These are phyloP conservation scores for Coenobita brevimanus DNA, from an alignment of 1,140 invertebrate species.

Conservation along the genomic window DNA sequence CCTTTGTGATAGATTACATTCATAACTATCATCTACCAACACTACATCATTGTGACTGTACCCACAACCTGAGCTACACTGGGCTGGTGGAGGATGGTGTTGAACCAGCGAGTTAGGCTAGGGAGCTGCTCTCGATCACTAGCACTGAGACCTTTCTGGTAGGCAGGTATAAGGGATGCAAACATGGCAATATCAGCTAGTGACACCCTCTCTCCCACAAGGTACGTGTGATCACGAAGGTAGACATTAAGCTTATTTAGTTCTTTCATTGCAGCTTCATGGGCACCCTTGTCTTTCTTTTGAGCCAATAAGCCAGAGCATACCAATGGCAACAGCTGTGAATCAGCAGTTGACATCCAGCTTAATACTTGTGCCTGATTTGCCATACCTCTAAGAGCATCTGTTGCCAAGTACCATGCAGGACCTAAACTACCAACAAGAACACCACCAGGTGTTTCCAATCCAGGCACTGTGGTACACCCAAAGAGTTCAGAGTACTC, in stretches of 20 bases:
- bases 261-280: conserved; percentile 74
- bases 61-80: conserved; percentile 73
- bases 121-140: conserved; percentile 35
- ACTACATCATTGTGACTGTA: conserved; percentile 23
- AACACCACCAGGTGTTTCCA: conserved; percentile 41
- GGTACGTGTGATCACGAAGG: conserved; percentile 76
- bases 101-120: conserved; percentile 75
- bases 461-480: not conserved
- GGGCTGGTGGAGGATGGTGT: conserved; percentile 77
- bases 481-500: conserved; percentile 67
- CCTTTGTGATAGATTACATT: too few species aligned
- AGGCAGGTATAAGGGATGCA: conserved; percentile 75
- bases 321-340: conserved; percentile 71
- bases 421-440: conserved; percentile 71
- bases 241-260: conserved; percentile 74
- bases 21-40: too few species aligned
- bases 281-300: conserved; percentile 73
- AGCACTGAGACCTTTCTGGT: conserved; percentile 72
- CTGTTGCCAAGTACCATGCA: conserved; percentile 72
- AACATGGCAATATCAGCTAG: conserved; percentile 77
- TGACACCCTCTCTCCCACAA: conserved; percentile 77
- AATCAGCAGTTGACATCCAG: conserved; percentile 77
- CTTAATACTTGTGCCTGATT: conserved; percentile 74
- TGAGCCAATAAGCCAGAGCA: conserved; percentile 30
- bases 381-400: conserved; percentile 37